A percentile compares a stretch with the other conserved stretches of the same genome.
phyloP scores from a whole-genome alignment of 1,140 invertebrate species.

The Heliconius nattereri region DNA sequence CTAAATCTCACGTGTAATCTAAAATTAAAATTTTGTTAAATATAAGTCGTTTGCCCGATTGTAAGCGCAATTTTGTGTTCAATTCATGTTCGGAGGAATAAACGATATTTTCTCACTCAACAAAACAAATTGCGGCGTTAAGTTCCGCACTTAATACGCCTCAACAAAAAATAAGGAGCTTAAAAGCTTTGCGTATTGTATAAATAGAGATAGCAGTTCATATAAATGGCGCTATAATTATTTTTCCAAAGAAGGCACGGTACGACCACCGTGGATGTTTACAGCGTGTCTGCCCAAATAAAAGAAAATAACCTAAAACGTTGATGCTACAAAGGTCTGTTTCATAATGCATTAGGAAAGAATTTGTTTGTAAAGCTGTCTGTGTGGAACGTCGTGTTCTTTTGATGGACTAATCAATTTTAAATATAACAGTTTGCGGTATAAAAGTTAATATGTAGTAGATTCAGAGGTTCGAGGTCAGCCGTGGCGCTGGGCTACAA shows the following conservation, averaged over 20 bases:
- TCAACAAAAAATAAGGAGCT: no score
- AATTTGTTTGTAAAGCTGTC: slow-evolving; percentile 35
- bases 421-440: neutral
- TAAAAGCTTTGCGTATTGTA: no score
- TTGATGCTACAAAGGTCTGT: slow-evolving; percentile 35
- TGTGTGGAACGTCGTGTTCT: slow-evolving; percentile 13
- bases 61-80: no score
- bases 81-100: no score
- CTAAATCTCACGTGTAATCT: no score
- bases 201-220: neutral
- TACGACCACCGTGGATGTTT: slow-evolving; percentile 33
- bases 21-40: no score
- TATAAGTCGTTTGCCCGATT: no score
- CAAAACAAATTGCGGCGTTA: no score
- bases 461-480: no score
- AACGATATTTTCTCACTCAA: no score
- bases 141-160: no score
- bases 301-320: slow-evolving; percentile 33
- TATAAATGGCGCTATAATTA: neutral
- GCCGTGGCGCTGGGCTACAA: no score
- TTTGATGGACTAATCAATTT: slow-evolving; percentile 19
- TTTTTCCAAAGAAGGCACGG: slow-evolving; percentile 15
- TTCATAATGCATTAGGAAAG: slow-evolving; percentile 35
- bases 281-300: slow-evolving; percentile 1
- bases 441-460: neutral